Conservation (phyloP, 2,113 vertebrate species). For the Bombycilla garrulus region DNA sequence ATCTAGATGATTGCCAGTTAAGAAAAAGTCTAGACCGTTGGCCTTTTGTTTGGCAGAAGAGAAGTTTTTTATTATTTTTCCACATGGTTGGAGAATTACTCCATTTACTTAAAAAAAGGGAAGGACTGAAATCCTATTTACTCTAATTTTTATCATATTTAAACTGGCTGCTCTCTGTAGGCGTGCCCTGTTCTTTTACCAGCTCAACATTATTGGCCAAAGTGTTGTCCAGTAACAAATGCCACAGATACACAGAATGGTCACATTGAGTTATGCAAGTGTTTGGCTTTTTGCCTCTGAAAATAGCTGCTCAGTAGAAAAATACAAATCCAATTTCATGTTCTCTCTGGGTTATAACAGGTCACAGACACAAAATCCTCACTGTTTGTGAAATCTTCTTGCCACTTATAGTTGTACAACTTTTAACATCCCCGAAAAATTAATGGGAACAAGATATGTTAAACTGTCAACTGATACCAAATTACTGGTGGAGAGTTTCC, state of each 20-base stretch:
- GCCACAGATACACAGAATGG: background rate
- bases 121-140: background rate
- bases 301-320: conserved; percentile 5
- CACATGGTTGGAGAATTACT: background rate
- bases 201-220: background rate
- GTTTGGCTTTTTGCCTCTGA: conserved; percentile 35
- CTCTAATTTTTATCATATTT: background rate
- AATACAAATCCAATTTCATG: background rate
- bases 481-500: background rate
- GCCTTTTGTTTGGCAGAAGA: background rate
- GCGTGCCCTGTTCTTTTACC: background rate
- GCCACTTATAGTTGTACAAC: background rate
- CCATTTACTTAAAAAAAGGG: background rate
- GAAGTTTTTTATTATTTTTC: conserved; percentile 40
- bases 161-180: background rate
- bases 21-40: background rate
- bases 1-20: background rate
- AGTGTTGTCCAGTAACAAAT: background rate
- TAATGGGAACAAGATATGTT: background rate
- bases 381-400: background rate
- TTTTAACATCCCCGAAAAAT: background rate
- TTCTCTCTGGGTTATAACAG: conserved; percentile 21
- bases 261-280: conserved; percentile 1
- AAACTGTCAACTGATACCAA: background rate
- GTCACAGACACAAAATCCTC: background rate